A percentile compares a stretch with the other conserved stretches of the same genome.
Conservation (phyloP, 1,140 invertebrate genomes). For the Anastatus disparis region DNA sequence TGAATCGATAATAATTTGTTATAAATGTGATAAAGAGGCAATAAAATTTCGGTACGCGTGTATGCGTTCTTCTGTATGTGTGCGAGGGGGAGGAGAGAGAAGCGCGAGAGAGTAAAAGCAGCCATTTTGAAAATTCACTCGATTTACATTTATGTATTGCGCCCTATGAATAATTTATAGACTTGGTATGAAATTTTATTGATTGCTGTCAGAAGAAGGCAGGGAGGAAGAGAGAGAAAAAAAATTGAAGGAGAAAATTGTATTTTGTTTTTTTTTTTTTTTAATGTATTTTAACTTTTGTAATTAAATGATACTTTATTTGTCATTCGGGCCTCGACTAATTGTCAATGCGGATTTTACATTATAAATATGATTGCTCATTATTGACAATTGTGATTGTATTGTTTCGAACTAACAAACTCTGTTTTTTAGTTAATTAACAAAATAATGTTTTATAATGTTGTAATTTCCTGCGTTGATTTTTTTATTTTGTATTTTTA, state of each 20-base stretch:
- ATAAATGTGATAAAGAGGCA: constrained; percentile 30
- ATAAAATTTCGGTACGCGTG: too few relatives aligned
- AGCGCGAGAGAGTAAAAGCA: too few relatives aligned
- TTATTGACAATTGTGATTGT: constrained; percentile 4
- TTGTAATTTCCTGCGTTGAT: too few relatives aligned
- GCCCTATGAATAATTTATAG: constrained; percentile 39
- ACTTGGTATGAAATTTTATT: constrained; percentile 38
- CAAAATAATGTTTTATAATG: too few relatives aligned
- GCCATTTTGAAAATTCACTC: constrained; percentile 33
- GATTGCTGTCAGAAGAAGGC: neutral
- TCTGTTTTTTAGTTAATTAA: too few relatives aligned
- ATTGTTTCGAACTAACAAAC: too few relatives aligned
- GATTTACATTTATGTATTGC: constrained; percentile 41
- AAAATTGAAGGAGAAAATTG: constrained; percentile 17
- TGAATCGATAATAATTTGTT: constrained; percentile 39
- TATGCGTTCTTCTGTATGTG: too few relatives aligned
- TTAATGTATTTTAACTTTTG: constrained; percentile 21
- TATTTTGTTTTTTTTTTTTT: constrained; percentile 21
- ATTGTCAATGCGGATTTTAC: neutral
- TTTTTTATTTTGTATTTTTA: too few relatives aligned
- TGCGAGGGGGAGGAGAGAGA: too few relatives aligned
- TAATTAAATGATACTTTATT: constrained; percentile 34
- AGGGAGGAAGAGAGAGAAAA: neutral
- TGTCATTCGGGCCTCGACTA: neutral
- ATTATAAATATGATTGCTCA: neutral